These are phyloP conservation scores for Gymnoscopelus microlampas DNA, from an alignment of 2,797 vertebrate species.

Conservation along the genomic window DNA sequence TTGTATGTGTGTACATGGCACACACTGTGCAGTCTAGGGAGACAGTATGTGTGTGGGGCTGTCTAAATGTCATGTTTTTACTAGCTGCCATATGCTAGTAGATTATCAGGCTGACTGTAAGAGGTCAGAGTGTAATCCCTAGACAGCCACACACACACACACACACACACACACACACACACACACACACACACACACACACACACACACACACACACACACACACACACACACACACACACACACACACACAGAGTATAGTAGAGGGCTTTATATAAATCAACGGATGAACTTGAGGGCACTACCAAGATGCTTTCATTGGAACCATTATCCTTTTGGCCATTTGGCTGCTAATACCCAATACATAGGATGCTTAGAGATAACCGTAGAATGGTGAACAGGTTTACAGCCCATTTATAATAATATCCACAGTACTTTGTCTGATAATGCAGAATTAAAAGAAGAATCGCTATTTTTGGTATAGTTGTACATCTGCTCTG, in stretches of 20 bases:
- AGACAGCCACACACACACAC: constrained; percentile 10
- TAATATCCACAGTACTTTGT: not conserved
- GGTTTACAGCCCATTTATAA: too few relatives aligned
- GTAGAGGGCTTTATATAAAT: constrained; percentile 59
- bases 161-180: constrained; percentile 2
- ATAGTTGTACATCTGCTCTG: not conserved
- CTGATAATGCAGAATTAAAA: not conserved
- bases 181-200: constrained; percentile 12
- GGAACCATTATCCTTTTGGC: constrained; percentile 30
- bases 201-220: constrained; percentile 11
- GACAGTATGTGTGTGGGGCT: constrained; percentile 23
- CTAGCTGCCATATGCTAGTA: constrained; percentile 67
- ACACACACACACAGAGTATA: constrained; percentile 45
- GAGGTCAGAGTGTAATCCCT: constrained; percentile 60
- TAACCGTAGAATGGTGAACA: too few relatives aligned
- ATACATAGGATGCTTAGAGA: too few relatives aligned
- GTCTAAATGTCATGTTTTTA: constrained; percentile 55
- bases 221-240: constrained; percentile 9
- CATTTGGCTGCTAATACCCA: not conserved
- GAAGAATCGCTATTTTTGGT: not conserved
- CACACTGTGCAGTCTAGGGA: constrained; percentile 26
- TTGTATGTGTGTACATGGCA: constrained; percentile 19
- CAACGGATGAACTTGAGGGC: constrained; percentile 50
- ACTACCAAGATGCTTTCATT: constrained; percentile 38
- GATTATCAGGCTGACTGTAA: constrained; percentile 68